Conservation (phyloP, 2,797 vertebrate genomes). For the Cyclopterus lumpus region DNA sequence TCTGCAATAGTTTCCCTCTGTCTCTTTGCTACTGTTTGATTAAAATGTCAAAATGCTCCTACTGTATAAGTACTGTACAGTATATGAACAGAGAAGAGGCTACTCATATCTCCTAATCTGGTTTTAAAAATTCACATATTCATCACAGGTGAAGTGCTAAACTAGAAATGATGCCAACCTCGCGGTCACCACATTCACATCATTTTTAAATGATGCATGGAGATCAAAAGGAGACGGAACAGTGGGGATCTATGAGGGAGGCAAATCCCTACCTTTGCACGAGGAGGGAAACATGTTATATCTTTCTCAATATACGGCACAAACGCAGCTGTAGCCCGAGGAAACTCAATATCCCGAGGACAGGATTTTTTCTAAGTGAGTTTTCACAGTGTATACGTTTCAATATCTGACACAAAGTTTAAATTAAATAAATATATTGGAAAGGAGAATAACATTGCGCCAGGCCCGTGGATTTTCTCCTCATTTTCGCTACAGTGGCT, state of each 20-base stretch:
- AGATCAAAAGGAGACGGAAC: constrained; percentile 57
- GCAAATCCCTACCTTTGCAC: constrained; percentile 53
- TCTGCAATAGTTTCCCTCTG: not conserved
- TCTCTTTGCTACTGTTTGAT: not conserved
- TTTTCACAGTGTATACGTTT: constrained; percentile 73
- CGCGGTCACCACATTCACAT: constrained; percentile 37
- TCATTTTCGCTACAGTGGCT: constrained; percentile 34
- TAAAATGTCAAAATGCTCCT: not conserved
- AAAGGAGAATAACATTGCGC: constrained; percentile 64
- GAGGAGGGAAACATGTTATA: constrained; percentile 67
- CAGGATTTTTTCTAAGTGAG: constrained; percentile 66
- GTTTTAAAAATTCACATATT: constrained; percentile 14
- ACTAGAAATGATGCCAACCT: constrained; percentile 54
- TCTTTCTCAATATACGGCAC: constrained; percentile 53
- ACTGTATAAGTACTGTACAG: not conserved
- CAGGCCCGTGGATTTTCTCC: constrained; percentile 36
- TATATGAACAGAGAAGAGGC: not conserved
- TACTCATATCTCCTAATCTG: not conserved
- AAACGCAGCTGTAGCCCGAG: constrained; percentile 65
- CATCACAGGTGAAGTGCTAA: constrained; percentile 44
- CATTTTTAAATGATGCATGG: constrained; percentile 61
- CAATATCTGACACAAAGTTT: constrained; percentile 65
- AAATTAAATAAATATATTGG: constrained; percentile 75
- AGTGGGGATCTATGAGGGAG: constrained; percentile 43
- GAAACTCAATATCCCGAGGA: constrained; percentile 77